phyloP scores from a whole-genome alignment of 2,888 invertebrate species.

The Eucriotettix oculatus region DNA sequence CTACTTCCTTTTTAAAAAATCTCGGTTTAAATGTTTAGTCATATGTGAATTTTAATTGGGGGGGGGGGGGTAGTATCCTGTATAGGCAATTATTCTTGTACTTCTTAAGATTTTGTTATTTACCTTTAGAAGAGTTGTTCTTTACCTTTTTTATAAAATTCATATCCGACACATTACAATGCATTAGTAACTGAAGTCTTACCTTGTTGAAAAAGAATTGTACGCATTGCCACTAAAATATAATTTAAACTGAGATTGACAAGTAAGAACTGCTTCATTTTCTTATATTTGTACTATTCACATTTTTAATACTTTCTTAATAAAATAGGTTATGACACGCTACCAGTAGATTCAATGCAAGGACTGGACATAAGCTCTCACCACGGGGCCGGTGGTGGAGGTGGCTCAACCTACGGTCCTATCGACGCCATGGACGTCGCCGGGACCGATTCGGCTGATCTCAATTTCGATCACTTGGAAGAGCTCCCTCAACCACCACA shows the following conservation, averaged over 20 bases:
- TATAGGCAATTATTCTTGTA: too few species aligned
- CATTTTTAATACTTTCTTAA: constrained; percentile 13
- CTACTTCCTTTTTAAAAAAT: too few species aligned
- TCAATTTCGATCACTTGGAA: constrained; percentile 62
- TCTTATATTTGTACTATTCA: not conserved
- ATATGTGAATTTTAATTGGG: too few species aligned
- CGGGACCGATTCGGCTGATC: constrained; percentile 41
- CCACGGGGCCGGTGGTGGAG: constrained; percentile 13
- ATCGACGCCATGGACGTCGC: constrained; percentile 76
- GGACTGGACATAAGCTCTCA: constrained; percentile 72
- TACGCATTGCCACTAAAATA: too few species aligned
- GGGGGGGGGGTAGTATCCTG: too few species aligned
- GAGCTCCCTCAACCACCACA: constrained; percentile 70
- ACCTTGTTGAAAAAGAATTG: too few species aligned
- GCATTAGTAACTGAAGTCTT: too few species aligned
- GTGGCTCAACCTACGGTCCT: constrained; percentile 45
- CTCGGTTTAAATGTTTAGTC: too few species aligned
- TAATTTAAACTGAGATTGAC: not conserved
- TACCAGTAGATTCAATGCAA: constrained; percentile 95
- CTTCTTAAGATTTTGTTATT: too few species aligned
- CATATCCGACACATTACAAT: too few species aligned
- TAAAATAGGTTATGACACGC: constrained; percentile 79
- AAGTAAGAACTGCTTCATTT: not conserved
- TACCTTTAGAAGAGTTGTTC: too few species aligned
- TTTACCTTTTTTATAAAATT: too few species aligned